Conservation (phyloP, 2,113 vertebrate species). For the Stictonetta naevosa region DNA sequence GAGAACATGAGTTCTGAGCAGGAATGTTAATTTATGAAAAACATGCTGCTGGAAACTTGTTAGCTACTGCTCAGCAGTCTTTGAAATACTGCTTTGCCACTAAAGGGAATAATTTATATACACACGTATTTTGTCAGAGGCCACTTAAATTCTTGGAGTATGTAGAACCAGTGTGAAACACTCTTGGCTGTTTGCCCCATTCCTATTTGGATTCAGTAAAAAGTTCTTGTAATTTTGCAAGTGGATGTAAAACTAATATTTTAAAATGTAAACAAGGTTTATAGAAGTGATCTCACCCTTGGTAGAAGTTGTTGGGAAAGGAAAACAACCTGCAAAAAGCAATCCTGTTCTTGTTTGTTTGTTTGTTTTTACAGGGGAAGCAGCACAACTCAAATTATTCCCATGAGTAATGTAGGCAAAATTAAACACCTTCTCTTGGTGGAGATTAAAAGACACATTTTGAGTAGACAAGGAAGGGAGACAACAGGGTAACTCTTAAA, state of each 20-base stretch:
- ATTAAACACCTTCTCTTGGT: not conserved
- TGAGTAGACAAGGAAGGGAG: not conserved
- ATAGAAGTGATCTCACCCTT: not conserved
- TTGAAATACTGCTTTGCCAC: slow-evolving; percentile 51
- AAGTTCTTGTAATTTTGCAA: not conserved
- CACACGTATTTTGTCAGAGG: not conserved
- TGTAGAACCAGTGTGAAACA: not conserved
- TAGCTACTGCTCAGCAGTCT: slow-evolving; percentile 11
- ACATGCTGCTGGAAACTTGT: not conserved
- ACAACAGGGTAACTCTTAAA: not conserved
- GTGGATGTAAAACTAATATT: slow-evolving; percentile 2
- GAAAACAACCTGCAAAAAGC: not conserved
- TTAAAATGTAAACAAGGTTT: not conserved
- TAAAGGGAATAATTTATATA: slow-evolving; percentile 37
- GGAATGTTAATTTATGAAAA: not conserved
- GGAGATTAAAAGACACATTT: not conserved
- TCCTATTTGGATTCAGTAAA: not conserved
- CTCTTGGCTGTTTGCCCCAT: not conserved
- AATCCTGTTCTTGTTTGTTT: not conserved
- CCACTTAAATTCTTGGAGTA: not conserved
- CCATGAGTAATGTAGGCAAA: not conserved
- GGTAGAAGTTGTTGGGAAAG: not conserved
- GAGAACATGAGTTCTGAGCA: not conserved
- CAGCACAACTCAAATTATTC: not conserved
- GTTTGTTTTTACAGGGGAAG: not conserved